A percentile compares a stretch with the other conserved stretches of the same genome.
Conservation (phyloP, 2,888 invertebrate species). For the Amblyteles armatorius region DNA sequence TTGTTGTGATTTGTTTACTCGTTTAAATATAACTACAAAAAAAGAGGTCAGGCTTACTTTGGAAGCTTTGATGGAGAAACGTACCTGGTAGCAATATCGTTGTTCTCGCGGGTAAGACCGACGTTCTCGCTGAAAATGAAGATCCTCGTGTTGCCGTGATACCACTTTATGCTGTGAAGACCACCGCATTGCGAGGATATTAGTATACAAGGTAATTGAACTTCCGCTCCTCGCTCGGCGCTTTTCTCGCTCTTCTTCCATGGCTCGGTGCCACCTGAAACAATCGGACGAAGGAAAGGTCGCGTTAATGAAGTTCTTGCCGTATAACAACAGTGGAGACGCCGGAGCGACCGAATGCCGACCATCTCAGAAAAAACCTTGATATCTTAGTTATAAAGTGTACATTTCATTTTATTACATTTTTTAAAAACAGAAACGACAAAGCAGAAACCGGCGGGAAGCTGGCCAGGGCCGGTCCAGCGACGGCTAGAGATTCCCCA, state of each 20-base stretch:
- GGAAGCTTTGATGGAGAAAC: slow-evolving; percentile 10
- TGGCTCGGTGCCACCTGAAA: slow-evolving; percentile 81
- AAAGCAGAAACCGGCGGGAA: no score
- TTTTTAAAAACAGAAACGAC: no score
- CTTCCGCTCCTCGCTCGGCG: slow-evolving; percentile 89
- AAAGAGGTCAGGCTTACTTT: no score
- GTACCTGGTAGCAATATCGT: slow-evolving; percentile 90
- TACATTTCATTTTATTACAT: no score
- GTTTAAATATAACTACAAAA: no score
- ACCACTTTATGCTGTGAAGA: slow-evolving; percentile 94
- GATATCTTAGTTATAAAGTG: background rate
- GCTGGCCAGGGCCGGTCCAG: no score
- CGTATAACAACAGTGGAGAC: no score
- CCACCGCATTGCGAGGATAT: slow-evolving; percentile 91
- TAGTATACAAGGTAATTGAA: slow-evolving; percentile 90
- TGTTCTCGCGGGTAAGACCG: slow-evolving; percentile 89
- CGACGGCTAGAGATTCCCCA: no score
- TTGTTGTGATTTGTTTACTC: no score
- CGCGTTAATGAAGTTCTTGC: background rate
- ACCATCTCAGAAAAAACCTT: background rate
- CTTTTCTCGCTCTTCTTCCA: slow-evolving; percentile 84
- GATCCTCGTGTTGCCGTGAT: slow-evolving; percentile 90
- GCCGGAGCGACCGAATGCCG: no score
- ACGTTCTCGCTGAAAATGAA: slow-evolving; percentile 91
- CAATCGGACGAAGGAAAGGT: slow-evolving; percentile 23